A percentile compares a stretch with the other conserved stretches of the same genome.
phyloP scores from a whole-genome alignment of 2,888 invertebrate genomes.

The Andrena hattorfiana region DNA sequence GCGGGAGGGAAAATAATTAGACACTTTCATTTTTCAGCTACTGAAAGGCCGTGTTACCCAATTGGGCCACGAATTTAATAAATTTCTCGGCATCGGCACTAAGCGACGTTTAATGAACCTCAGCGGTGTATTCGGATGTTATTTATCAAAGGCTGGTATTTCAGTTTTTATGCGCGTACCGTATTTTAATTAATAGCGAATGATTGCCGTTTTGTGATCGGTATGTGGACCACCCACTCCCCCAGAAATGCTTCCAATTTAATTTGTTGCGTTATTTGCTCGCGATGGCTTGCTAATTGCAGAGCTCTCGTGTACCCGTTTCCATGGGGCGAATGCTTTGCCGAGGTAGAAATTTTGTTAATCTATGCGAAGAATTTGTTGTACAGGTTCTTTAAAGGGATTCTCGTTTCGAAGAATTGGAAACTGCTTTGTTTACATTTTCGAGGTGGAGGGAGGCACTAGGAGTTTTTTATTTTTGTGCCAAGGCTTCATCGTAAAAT shows the following conservation, averaged over 20 bases:
- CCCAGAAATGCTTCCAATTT: background rate
- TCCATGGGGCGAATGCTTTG: too few species aligned
- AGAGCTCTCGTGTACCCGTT: background rate
- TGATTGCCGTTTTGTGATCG: background rate
- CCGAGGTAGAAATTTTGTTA: too few species aligned
- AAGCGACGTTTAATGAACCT: constrained; percentile 42
- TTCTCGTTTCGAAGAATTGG: too few species aligned
- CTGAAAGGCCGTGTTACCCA: constrained; percentile 1
- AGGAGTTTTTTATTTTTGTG: background rate
- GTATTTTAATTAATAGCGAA: constrained; percentile 39
- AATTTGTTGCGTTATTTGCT: constrained; percentile 15
- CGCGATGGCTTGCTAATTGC: constrained; percentile 9
- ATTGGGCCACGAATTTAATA: constrained; percentile 43
- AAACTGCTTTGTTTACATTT: background rate
- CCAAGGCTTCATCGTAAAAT: background rate
- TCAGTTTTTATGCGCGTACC: background rate
- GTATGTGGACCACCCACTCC: too few species aligned
- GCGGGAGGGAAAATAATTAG: constrained; percentile 57
- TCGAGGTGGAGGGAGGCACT: background rate
- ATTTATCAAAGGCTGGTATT: constrained; percentile 16
- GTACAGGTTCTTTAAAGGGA: too few species aligned
- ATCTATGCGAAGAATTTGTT: too few species aligned
- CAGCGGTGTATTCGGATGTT: constrained; percentile 14
- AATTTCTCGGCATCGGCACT: constrained; percentile 41
- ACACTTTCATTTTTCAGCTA: constrained; percentile 49